Conservation (phyloP, 2,888 invertebrate species). For the Heliconius erato region DNA sequence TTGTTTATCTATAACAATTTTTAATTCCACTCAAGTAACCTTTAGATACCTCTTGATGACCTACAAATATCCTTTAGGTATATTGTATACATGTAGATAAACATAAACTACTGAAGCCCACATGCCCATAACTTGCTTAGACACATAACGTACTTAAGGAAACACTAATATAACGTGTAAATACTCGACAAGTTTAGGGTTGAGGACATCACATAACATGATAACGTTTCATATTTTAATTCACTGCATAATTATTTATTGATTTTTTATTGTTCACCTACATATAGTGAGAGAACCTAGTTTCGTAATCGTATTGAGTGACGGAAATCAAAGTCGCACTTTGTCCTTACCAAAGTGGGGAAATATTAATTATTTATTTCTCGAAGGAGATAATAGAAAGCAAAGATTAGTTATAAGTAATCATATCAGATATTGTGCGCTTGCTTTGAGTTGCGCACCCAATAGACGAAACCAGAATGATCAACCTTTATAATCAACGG, state of each 20-base stretch:
- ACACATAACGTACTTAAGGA: slow-evolving; percentile 10
- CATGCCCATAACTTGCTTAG: background rate
- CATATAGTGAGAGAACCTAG: no score
- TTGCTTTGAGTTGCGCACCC: no score
- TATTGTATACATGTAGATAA: background rate
- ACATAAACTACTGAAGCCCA: background rate
- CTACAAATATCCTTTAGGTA: background rate
- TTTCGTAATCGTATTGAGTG: no score
- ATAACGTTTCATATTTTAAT: background rate
- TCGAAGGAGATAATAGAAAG: no score
- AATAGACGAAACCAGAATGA: no score
- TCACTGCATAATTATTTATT: background rate
- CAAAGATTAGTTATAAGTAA: no score
- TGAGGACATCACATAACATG: background rate
- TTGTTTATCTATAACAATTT: background rate
- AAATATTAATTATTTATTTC: no score
- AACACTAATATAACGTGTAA: background rate
- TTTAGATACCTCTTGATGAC: background rate
- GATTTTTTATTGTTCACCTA: no score
- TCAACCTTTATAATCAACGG: no score
- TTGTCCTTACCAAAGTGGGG: no score
- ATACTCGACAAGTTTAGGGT: background rate
- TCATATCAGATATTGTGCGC: no score
- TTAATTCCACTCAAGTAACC: background rate
- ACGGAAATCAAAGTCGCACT: no score